These are phyloP conservation scores for Apotomis capreana DNA, from an alignment of 2,888 invertebrate genomes.

Conservation along the genomic window DNA sequence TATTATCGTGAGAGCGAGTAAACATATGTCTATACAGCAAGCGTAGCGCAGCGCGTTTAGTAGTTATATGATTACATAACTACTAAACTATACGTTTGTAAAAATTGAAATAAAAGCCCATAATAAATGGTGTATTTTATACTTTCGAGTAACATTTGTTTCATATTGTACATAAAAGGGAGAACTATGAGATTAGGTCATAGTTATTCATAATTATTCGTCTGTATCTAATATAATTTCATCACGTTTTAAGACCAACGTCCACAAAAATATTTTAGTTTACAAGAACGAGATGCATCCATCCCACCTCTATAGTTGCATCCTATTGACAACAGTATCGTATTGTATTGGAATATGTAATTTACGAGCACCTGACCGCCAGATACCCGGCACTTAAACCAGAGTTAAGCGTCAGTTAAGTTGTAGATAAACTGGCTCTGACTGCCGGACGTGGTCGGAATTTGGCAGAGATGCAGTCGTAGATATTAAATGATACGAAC, in stretches of 20 bases:
- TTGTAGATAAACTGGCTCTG: conserved; percentile 32
- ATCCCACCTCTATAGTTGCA: conserved; percentile 11
- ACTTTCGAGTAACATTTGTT: too few relatives aligned
- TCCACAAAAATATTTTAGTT: not conserved
- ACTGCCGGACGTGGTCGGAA: conserved; percentile 27
- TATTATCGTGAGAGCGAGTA: not conserved
- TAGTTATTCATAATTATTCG: too few relatives aligned
- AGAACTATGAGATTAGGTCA: too few relatives aligned
- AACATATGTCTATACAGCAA: too few relatives aligned
- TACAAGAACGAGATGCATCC: conserved; percentile 1
- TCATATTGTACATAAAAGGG: too few relatives aligned
- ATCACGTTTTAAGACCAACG: not conserved
- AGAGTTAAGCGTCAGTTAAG: conserved; percentile 34
- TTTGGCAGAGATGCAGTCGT: conserved; percentile 1
- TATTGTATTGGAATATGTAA: conserved; percentile 33
- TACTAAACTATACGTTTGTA: too few relatives aligned
- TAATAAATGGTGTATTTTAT: too few relatives aligned
- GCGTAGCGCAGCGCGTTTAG: too few relatives aligned
- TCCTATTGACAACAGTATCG: conserved; percentile 15
- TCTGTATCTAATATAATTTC: too few relatives aligned
- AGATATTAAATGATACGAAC: too few relatives aligned
- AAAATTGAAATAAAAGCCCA: too few relatives aligned
- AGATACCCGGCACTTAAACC: conserved; percentile 34
- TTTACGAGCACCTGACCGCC: conserved; percentile 37
- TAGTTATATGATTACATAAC: too few relatives aligned